Percentiles rank a stretch among this genome's conserved stretches.
Conservation (phyloP, 2,888 invertebrate genomes). For the Fissipunctia ypsillon region DNA sequence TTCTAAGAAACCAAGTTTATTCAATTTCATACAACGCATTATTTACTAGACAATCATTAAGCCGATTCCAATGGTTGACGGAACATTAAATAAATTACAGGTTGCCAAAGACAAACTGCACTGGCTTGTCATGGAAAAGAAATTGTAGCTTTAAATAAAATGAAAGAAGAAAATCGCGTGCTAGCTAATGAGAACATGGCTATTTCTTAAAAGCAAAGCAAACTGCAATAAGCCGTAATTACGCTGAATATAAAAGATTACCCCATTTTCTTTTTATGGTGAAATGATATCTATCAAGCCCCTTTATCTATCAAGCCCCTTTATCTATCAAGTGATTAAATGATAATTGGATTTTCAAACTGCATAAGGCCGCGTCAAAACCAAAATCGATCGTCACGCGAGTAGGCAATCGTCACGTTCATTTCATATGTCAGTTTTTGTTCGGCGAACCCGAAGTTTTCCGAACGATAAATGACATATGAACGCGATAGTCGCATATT, state of each 20-base stretch:
- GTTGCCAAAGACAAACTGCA: constrained; percentile 3
- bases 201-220: constrained; percentile 26
- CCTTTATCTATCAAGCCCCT: background rate
- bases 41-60: constrained; percentile 1
- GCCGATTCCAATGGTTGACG: background rate
- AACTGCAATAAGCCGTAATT: constrained; percentile 33
- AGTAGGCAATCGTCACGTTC: no score
- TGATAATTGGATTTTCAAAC: background rate
- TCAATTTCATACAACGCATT: background rate
- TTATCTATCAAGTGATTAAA: background rate
- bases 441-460: no score
- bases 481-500: no score
- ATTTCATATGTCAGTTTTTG: no score
- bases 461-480: no score
- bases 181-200: constrained; percentile 27
- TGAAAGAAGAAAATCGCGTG: constrained; percentile 38
- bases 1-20: background rate
- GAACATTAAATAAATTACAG: constrained; percentile 13
- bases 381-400: no score
- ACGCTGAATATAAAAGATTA: constrained; percentile 5
- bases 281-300: background rate
- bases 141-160: constrained; percentile 18
- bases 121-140: background rate
- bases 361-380: no score
- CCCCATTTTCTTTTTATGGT: constrained; percentile 19